Evolutionary conservation across 1,140 invertebrate genomes (phyloP), one percentile per base, ranked within the genome.

Genomic region (Lepidurus arcticus): DNA sequence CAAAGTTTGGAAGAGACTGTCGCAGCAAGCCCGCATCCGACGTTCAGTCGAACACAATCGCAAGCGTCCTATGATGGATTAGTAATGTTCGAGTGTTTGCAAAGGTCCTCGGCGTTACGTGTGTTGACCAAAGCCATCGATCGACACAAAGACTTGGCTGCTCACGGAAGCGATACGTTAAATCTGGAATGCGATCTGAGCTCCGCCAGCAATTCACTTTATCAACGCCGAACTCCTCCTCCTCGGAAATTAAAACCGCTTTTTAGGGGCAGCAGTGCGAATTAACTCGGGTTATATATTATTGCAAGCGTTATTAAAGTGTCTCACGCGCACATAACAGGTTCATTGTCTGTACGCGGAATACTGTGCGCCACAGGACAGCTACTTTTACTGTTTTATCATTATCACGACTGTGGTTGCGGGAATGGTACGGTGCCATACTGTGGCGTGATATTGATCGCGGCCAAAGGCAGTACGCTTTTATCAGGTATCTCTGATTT

Each of bases 41-140:
- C 21, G 53, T 65, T 65, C 21, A 65, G 13, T 21, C 16, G 53
- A 65, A 65, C 53, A 0, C 53, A 65, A 16, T 65, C 53, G 6
- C 53, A 65, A 65, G 21, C 53, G 16, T 65, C 53, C 9, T 65
- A 65, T 21, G 53, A 65, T 65, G 53, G 53, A 21, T 65, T 65
- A 65, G 53, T 65, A 65, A 65, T 65, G 53, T 65, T n/a, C 53
- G 53, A 65, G 21, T 65, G 53, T 16, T 21, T 65, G 16, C 53
- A 65, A 21, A 13, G 53, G 53, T 65, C 53, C 53, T 65, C 53
- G 13, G 53, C 53, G 9, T 65, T 65, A 65, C 53, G 53, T 21
- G 53, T 65, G 53, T 21, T 65, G 53, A n/a, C 53, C 53, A 65
- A 65, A 65, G 53, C 53, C 53, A 65, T 65, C 53, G 53, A 65